phyloP scores from a whole-genome alignment of 2,888 invertebrate genomes.

The Calephelis perditalis region DNA sequence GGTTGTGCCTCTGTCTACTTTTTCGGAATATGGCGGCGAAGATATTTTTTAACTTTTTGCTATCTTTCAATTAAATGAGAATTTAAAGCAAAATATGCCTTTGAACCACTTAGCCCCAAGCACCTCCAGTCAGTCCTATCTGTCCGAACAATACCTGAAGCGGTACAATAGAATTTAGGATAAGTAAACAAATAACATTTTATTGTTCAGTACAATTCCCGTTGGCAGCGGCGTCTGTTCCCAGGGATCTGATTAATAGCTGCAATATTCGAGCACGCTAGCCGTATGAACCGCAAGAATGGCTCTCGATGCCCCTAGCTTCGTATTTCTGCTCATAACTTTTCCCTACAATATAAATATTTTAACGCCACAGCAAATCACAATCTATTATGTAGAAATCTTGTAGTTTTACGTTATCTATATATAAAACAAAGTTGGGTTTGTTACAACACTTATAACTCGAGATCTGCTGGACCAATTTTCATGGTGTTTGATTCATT shows the following conservation, averaged over 20 bases:
- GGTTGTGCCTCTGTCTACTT: too few species aligned
- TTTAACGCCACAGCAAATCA: conserved; percentile 32
- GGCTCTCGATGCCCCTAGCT: conserved; percentile 39
- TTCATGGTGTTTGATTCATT: too few species aligned
- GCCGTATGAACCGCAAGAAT: conserved; percentile 51
- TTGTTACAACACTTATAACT: too few species aligned
- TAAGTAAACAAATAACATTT: conserved; percentile 24
- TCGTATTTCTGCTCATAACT: conserved; percentile 36
- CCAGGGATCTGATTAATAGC: conserved; percentile 64
- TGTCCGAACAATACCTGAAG: conserved; percentile 4
- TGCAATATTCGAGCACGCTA: conserved; percentile 56
- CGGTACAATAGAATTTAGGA: conserved; percentile 13
- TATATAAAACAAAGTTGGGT: too few species aligned
- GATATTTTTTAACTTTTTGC: too few species aligned
- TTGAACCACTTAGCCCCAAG: neutral
- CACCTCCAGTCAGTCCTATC: neutral
- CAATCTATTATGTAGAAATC: too few species aligned
- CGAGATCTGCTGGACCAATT: too few species aligned
- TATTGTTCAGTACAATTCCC: conserved; percentile 61
- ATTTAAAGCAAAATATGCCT: neutral
- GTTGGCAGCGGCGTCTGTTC: conserved; percentile 38
- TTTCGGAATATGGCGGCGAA: too few species aligned
- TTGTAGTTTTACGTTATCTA: too few species aligned
- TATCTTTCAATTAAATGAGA: too few species aligned
- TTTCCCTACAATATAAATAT: conserved; percentile 36